Evolutionary conservation across 2,797 vertebrate species (phyloP), one percentile per base, ranked within the genome.

Genomic region (Brachymystax lenok): DNA sequence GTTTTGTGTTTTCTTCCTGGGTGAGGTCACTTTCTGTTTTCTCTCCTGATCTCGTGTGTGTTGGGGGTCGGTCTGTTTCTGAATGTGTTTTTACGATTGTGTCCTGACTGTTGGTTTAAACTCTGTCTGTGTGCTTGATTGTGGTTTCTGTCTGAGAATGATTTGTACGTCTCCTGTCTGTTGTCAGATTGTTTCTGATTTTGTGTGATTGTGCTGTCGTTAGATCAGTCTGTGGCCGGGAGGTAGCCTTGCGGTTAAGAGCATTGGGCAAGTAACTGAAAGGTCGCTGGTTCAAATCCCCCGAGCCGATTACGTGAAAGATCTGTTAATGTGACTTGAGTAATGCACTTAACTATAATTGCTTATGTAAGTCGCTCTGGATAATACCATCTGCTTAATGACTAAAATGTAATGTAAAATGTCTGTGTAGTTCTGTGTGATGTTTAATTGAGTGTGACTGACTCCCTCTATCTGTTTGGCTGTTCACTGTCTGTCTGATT

Each of bases 1-100:
- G 80, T 80, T 80, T 82, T 78, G 77, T 80, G 70, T 73, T 51
- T 68, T 88, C 73, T 72, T 83, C 74, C 77, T 77, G 68, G 82
- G 80, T 77, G 51, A 77, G 24, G 35, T 77, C 76, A 77, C 75
- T 77, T 68, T 67, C 46, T 33, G 33, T 74, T 69, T 21, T 75
- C 30, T 56, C 56, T 82, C 13, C 69, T 73, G 79, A 14, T 72
- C 21, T 72, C 5, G 52, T 24, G 21, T 59, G 1, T 21, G 17
- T 2, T 71, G 33, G 5, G 33, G 33, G 33, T 51, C 69, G 77
- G 19, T 73, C 10, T 46, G 40, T 68, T 30, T 54, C 14, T 46
- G 40, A 46, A 4, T 54, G 12, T 69, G 19, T n/a, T 12, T 50
- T 35, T 24, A 6, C 63, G 33, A 12, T 6, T 63, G 40, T 46